phyloP scores from a whole-genome alignment of 1,140 invertebrate genomes.

The Drosophila simulans region DNA sequence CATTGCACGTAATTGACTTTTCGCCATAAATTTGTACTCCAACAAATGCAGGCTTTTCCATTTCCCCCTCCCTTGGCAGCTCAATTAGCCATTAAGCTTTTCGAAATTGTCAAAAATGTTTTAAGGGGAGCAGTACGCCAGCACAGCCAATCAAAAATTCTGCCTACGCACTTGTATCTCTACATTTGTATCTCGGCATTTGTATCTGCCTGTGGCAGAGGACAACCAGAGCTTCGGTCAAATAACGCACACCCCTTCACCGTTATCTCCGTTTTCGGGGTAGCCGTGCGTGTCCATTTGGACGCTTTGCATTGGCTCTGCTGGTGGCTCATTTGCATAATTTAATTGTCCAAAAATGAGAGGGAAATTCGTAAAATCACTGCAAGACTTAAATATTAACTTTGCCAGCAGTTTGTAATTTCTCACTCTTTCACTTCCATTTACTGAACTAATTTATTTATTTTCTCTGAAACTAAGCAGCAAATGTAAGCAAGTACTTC shows the following conservation, averaged over 20 bases:
- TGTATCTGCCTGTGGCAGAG: slow-evolving; percentile 7
- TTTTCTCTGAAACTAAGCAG: slow-evolving; percentile 40
- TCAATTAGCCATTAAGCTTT: slow-evolving; percentile 56
- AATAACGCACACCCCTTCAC: not conserved
- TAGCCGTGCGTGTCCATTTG: slow-evolving; percentile 63
- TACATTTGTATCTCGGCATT: slow-evolving; percentile 12
- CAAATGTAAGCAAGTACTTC: slow-evolving; percentile 18
- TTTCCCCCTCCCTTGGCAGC: slow-evolving; percentile 1
- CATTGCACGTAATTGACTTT: slow-evolving; percentile 66
- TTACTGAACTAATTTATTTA: slow-evolving; percentile 70
- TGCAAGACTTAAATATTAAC: slow-evolving; percentile 40
- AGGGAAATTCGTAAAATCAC: slow-evolving; percentile 17
- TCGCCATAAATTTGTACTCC: slow-evolving; percentile 56
- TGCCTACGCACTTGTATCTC: slow-evolving; percentile 56
- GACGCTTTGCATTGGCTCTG: slow-evolving; percentile 27
- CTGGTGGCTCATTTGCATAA: slow-evolving; percentile 65
- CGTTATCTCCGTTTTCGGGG: slow-evolving; percentile 27
- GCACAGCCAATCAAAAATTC: slow-evolving; percentile 68
- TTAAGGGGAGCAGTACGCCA: slow-evolving; percentile 18
- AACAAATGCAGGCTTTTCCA: slow-evolving; percentile 49
- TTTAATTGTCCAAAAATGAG: slow-evolving; percentile 58
- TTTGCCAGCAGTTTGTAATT: slow-evolving; percentile 4
- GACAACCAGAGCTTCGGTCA: not conserved
- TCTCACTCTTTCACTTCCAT: slow-evolving; percentile 23
- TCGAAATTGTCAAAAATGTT: slow-evolving; percentile 67